Evolutionary conservation across 1,140 invertebrate genomes (phyloP).

Genomic region (Pemphigus obesinymphae): DNA sequence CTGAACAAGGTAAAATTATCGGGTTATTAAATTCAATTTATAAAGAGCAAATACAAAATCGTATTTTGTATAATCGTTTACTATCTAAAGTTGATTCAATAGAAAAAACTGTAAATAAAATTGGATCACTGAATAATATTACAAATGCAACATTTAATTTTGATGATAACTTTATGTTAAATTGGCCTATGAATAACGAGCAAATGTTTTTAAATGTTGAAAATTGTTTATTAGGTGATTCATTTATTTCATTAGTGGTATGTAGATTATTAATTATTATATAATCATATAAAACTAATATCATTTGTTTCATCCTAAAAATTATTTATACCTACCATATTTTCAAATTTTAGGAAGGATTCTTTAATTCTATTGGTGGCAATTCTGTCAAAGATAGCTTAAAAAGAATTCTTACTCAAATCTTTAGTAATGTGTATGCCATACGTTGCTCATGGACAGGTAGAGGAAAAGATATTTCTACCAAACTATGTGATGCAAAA

Average conservation of each 20-base stretch:
- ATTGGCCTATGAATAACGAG: background rate
- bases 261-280: background rate
- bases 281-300: background rate
- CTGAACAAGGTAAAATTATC: background rate
- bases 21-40: background rate
- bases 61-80: background rate
- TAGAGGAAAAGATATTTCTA: background rate
- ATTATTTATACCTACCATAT: background rate
- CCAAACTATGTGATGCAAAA: background rate
- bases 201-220: background rate
- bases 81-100: background rate
- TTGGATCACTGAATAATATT: background rate
- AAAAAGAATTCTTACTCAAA: background rate
- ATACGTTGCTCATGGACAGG: background rate
- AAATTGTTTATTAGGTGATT: background rate
- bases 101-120: background rate
- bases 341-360: background rate
- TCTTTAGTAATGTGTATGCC: background rate
- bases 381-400: background rate
- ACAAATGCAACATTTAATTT: background rate
- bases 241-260: background rate
- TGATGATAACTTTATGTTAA: background rate
- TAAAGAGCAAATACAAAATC: background rate
- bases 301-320: background rate
- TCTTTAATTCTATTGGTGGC: background rate